These are phyloP conservation scores for Meloe dianella DNA, from an alignment of 2,888 invertebrate genomes.

Conservation along the genomic window DNA sequence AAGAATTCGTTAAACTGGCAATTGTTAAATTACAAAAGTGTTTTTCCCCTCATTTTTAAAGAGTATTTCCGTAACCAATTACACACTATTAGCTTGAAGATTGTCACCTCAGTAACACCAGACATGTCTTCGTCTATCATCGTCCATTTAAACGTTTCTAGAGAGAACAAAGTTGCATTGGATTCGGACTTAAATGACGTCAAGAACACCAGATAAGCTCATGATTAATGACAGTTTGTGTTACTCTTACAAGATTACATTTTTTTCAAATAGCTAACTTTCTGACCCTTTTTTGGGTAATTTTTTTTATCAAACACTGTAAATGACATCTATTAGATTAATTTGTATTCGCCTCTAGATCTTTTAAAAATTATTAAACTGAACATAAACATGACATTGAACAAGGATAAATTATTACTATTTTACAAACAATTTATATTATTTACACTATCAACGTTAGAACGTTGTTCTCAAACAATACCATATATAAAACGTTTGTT, in stretches of 20 bases:
- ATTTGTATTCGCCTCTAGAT: slow-evolving; percentile 13
- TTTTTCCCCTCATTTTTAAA: slow-evolving; percentile 17
- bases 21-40: slow-evolving; percentile 25
- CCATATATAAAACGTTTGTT: not conserved
- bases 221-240: slow-evolving; percentile 52
- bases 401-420: not conserved
- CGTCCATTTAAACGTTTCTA: slow-evolving; percentile 14
- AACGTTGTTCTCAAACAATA: not conserved
- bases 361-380: not conserved
- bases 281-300: slow-evolving; percentile 25
- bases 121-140: slow-evolving; percentile 15
- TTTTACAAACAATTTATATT: not conserved
- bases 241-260: slow-evolving; percentile 50
- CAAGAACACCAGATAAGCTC: slow-evolving; percentile 51
- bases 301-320: slow-evolving; percentile 26
- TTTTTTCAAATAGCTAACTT: slow-evolving; percentile 43
- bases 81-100: slow-evolving; percentile 33
- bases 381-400: not conserved
- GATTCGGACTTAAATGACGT: slow-evolving; percentile 41
- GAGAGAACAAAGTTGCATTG: slow-evolving; percentile 29
- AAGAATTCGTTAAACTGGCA: not conserved
- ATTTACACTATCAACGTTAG: not conserved
- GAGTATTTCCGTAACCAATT: slow-evolving; percentile 32
- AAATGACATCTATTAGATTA: slow-evolving; percentile 31
- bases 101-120: slow-evolving; percentile 26